Conservation (phyloP, 2,888 invertebrate genomes). For the Acleris holmiana region DNA sequence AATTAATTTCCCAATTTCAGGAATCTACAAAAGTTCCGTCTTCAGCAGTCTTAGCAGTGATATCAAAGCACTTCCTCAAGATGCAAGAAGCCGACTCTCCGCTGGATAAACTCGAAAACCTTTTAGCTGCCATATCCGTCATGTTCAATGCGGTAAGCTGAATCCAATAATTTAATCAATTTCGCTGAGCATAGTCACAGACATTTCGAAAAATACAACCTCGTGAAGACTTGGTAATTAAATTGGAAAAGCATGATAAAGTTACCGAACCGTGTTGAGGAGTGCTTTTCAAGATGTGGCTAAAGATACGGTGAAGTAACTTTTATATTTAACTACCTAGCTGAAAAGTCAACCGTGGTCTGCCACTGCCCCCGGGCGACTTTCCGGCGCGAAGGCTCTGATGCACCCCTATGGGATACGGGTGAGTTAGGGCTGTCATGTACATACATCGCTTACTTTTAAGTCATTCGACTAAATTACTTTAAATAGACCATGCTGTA, state of each 20-base stretch:
- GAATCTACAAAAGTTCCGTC: slow-evolving; percentile 91
- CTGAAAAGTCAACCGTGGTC: slow-evolving; percentile 36
- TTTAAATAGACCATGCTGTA: neutral
- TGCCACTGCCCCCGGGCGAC: slow-evolving; percentile 30
- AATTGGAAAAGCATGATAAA: neutral
- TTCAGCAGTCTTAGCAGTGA: slow-evolving; percentile 89
- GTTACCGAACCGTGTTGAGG: slow-evolving; percentile 12
- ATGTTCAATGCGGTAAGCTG: slow-evolving; percentile 91
- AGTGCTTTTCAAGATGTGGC: slow-evolving; percentile 16
- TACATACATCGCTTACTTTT: slow-evolving; percentile 7
- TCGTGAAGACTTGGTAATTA: neutral
- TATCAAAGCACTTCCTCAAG: slow-evolving; percentile 90
- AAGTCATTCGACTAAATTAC: neutral
- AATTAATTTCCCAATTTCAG: slow-evolving; percentile 51
- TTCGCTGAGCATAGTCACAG: neutral
- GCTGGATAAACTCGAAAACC: slow-evolving; percentile 95
- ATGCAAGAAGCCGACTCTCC: slow-evolving; percentile 97
- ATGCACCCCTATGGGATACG: slow-evolving; percentile 37
- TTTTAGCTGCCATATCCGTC: slow-evolving; percentile 94
- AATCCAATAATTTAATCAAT: neutral
- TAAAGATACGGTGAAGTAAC: slow-evolving; percentile 24
- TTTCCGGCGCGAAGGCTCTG: slow-evolving; percentile 29
- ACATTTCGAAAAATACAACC: neutral
- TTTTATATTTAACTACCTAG: slow-evolving; percentile 34
- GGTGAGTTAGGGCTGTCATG: slow-evolving; percentile 32